Conservation (phyloP, 2,113 vertebrate species). For the Cnemophilus loriae region DNA sequence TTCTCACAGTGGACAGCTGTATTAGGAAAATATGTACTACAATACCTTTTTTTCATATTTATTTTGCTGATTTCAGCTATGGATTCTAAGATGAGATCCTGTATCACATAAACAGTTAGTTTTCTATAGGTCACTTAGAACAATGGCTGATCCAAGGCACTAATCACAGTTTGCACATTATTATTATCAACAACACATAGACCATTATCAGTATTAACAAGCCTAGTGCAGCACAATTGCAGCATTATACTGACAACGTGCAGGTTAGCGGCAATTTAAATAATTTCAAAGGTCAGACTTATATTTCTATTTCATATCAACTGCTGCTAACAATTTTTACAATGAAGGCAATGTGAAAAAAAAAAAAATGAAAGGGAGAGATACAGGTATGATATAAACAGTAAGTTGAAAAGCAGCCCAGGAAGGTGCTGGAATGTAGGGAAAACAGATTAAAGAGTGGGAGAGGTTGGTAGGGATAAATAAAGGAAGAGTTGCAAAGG, state of each 20-base stretch:
- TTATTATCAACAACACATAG: background rate
- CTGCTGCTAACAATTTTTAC: background rate
- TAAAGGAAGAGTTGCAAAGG: background rate
- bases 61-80: background rate
- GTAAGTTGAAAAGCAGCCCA: background rate
- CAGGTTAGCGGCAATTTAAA: background rate
- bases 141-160: background rate
- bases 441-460: background rate
- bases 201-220: background rate
- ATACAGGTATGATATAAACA: background rate
- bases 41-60: background rate
- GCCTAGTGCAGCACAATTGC: background rate
- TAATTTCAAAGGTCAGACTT: background rate
- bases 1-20: background rate
- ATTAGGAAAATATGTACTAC: background rate
- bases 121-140: background rate
- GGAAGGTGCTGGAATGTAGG: background rate
- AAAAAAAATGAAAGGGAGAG: background rate
- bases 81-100: background rate
- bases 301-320: background rate
- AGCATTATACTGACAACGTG: background rate
- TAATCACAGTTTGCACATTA: background rate
- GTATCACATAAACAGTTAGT: background rate
- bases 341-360: background rate
- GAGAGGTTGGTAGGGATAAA: background rate